These are phyloP conservation scores for Gobiocypris rarus DNA, from an alignment of 2,113 vertebrate species.

Conservation along the genomic window DNA sequence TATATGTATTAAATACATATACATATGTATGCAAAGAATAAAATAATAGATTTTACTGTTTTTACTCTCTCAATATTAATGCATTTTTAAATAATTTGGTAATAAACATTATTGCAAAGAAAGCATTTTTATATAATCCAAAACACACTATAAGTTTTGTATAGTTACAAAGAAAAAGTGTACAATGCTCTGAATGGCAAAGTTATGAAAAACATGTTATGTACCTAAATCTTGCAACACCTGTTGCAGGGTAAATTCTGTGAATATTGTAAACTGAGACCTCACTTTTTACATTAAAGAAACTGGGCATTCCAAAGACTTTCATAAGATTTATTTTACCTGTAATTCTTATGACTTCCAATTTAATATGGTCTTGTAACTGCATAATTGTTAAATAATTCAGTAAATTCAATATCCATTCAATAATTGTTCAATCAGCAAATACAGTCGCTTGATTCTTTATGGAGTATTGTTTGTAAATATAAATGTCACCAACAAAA, in stretches of 20 bases:
- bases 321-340: too few species aligned
- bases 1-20: too few species aligned
- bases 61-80: too few species aligned
- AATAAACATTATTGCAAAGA: neutral
- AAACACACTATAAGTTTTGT: neutral
- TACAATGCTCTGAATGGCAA: too few species aligned
- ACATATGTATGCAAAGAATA: too few species aligned
- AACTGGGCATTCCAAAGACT: too few species aligned
- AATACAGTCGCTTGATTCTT: neutral
- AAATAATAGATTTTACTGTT: too few species aligned
- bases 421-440: neutral
- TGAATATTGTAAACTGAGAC: too few species aligned
- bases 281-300: too few species aligned
- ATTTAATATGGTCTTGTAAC: too few species aligned
- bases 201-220: too few species aligned
- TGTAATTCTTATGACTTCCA: neutral
- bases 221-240: neutral
- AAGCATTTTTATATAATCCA: neutral
- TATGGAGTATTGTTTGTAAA: neutral
- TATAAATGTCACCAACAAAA: neutral
- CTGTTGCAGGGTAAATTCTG: too few species aligned
- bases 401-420: neutral
- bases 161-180: neutral
- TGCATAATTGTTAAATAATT: neutral
- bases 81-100: neutral